Evolutionary conservation across 2,113 vertebrate species (phyloP).

Genomic region (Lonchura striata): DNA sequence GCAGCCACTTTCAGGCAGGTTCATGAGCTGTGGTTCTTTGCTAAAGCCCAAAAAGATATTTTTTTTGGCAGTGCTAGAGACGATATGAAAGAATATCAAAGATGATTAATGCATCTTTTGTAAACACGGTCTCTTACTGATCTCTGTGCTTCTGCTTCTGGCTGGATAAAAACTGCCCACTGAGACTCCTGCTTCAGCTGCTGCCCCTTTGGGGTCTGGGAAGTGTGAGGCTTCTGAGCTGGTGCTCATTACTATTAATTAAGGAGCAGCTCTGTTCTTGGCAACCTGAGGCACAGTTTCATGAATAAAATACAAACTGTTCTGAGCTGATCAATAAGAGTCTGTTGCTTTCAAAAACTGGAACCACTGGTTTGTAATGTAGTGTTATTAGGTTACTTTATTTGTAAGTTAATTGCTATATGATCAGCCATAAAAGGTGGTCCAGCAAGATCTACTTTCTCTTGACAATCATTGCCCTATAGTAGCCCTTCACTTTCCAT

Average conservation of each 20-base stretch:
- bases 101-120: neutral
- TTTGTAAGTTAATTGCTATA: neutral
- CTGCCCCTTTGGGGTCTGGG: neutral
- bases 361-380: neutral
- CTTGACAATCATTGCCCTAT: neutral
- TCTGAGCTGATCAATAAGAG: conserved; percentile 5
- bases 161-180: neutral
- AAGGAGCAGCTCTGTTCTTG: conserved; percentile 7
- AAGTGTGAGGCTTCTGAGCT: conserved; percentile 18
- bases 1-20: neutral
- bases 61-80: neutral
- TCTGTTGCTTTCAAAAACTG: neutral
- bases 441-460: neutral
- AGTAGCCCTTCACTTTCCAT: neutral
- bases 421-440: neutral
- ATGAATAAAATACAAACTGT: conserved; percentile 5
- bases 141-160: neutral
- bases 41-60: neutral
- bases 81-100: neutral
- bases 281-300: conserved; percentile 5
- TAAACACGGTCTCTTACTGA: neutral
- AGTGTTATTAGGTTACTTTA: neutral
- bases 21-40: neutral
- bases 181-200: neutral
- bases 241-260: conserved; percentile 47